Percentiles rank a stretch among this genome's conserved stretches.
Evolutionary conservation across 2,113 vertebrate species (phyloP).

Genomic region (Atractosteus spatula): DNA sequence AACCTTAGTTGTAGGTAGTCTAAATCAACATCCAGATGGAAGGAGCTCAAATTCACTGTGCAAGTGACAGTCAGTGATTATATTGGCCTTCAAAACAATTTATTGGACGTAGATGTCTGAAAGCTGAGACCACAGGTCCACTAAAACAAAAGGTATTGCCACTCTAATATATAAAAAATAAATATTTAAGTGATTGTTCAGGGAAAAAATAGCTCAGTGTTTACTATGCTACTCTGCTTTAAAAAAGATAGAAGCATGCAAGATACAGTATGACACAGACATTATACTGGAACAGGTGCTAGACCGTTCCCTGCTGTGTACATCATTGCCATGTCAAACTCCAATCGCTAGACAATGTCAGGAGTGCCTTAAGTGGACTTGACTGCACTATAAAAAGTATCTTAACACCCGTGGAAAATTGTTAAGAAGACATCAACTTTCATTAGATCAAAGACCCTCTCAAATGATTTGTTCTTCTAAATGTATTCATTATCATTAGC

Average conservation of each 20-base stretch:
- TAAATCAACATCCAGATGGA: no score
- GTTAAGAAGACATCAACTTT: slow-evolving; percentile 3
- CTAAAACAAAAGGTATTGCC: no score
- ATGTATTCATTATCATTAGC: slow-evolving; percentile 15
- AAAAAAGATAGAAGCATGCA: neutral
- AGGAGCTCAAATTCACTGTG: no score
- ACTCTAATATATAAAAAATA: no score
- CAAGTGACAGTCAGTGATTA: no score
- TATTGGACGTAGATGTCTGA: no score
- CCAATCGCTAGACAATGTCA: neutral
- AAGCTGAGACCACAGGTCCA: no score
- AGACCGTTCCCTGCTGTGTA: neutral
- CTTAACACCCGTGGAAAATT: slow-evolving; percentile 15
- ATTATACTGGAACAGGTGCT: neutral
- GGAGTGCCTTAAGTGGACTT: slow-evolving; percentile 6
- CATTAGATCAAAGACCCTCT: slow-evolving; percentile 12
- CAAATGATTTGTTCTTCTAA: slow-evolving; percentile 2
- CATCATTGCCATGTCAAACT: neutral
- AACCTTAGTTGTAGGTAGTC: no score
- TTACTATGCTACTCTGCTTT: no score
- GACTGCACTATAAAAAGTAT: slow-evolving; percentile 20
- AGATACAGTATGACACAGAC: neutral
- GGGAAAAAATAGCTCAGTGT: no score
- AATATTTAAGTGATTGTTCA: no score
- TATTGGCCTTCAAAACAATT: no score